phyloP scores from a whole-genome alignment of 92 coral and sea anemone genomes.

The Diadumene lineata region DNA sequence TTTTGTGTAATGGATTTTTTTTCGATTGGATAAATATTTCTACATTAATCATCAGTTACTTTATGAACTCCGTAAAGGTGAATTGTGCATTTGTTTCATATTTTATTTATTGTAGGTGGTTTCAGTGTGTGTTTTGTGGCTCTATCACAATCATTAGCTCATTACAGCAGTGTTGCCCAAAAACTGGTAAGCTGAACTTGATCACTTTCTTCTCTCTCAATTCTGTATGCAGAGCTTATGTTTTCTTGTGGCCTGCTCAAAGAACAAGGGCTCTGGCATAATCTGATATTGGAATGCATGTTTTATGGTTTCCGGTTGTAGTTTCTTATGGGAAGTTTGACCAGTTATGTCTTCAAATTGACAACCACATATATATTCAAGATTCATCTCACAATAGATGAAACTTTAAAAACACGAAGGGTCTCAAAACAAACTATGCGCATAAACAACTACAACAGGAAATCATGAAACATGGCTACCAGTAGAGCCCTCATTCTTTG shows the following conservation, averaged over 20 bases:
- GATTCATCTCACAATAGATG: no score
- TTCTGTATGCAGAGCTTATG: background rate
- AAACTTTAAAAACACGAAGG: no score
- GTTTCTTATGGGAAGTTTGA: no score
- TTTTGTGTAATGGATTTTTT: background rate
- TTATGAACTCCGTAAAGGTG: background rate
- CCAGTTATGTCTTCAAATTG: background rate
- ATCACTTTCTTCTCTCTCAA: background rate
- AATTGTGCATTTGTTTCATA: background rate
- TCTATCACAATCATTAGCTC: constrained; percentile 86
- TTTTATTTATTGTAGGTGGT: constrained; percentile 60
- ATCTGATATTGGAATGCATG: background rate
- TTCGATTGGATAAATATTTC: background rate
- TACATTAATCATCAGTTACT: background rate
- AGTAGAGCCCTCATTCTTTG: no score
- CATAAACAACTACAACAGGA: no score
- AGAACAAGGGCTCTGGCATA: background rate
- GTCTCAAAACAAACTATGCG: no score
- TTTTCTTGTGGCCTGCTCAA: background rate
- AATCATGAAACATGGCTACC: no score
- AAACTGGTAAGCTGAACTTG: constrained; percentile 60
- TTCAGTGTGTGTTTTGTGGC: constrained; percentile 79
- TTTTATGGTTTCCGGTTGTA: background rate
- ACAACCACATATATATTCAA: background rate
- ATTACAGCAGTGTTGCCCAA: constrained; percentile 86